Conservation (phyloP, 2,888 invertebrate genomes). For the Fragum sueziense region DNA sequence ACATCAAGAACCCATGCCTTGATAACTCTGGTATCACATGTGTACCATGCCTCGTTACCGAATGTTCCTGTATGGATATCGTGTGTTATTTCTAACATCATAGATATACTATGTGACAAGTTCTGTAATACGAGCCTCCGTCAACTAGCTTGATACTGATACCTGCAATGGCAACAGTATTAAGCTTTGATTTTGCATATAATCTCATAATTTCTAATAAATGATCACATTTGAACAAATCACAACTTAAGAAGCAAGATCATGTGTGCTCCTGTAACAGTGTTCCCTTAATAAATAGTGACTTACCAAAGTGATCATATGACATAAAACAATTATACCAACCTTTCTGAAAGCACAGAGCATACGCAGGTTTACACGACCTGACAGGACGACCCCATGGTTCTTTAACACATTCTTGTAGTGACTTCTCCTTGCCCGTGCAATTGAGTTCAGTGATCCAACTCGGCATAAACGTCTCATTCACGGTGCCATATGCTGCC, state of each 20-base stretch:
- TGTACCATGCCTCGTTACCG: slow-evolving; percentile 71
- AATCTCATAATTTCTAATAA: no score
- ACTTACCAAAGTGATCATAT: no score
- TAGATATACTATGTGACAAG: no score
- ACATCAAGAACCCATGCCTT: no score
- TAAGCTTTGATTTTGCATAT: no score
- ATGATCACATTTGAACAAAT: no score
- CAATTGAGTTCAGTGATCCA: slow-evolving; percentile 69
- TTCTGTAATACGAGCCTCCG: slow-evolving; percentile 68
- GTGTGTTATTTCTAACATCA: slow-evolving; percentile 69
- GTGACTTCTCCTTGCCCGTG: slow-evolving; percentile 67
- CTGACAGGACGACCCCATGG: slow-evolving; percentile 67
- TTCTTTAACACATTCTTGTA: slow-evolving; percentile 65
- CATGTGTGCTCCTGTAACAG: no score
- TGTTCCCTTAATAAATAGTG: no score
- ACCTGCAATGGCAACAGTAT: no score
- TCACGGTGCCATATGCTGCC: slow-evolving; percentile 63
- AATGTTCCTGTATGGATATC: slow-evolving; percentile 69
- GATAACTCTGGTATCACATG: slow-evolving; percentile 71
- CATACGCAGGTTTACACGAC: slow-evolving; percentile 67
- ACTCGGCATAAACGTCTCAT: slow-evolving; percentile 63
- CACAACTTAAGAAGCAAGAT: no score
- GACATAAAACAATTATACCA: slow-evolving; percentile 9
- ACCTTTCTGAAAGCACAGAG: slow-evolving; percentile 65
- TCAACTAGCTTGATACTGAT: slow-evolving; percentile 60